Evolutionary conservation across 2,888 invertebrate species (phyloP).

Genomic region (Oscheius sp.): DNA sequence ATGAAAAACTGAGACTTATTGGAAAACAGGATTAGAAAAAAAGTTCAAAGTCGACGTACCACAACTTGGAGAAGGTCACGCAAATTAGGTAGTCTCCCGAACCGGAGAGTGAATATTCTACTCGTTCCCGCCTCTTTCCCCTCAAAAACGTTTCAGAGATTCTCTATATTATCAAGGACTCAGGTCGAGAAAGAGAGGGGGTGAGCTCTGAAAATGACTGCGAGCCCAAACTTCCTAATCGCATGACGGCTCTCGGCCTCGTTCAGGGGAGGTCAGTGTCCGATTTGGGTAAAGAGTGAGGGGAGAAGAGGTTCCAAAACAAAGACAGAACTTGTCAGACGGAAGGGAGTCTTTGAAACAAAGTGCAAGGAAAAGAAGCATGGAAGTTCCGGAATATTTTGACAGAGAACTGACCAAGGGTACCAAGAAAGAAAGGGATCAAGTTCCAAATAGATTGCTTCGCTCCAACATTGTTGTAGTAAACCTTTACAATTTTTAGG

Average conservation of each 20-base stretch:
- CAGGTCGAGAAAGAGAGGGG: not conserved
- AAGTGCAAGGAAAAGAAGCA: not conserved
- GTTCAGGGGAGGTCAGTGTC: not conserved
- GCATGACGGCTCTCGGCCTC: not conserved
- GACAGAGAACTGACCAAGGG: not conserved
- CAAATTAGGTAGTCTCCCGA: too few relatives aligned
- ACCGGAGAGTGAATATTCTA: too few relatives aligned
- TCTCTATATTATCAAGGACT: too few relatives aligned
- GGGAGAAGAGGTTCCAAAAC: constrained; percentile 4
- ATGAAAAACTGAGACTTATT: too few relatives aligned
- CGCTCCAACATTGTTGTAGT: too few relatives aligned
- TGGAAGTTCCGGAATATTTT: not conserved
- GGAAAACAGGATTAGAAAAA: too few relatives aligned
- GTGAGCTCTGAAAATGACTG: constrained; percentile 13
- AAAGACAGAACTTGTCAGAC: not conserved
- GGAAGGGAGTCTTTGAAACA: not conserved
- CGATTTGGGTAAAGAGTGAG: not conserved
- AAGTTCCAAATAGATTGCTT: not conserved
- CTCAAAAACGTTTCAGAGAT: too few relatives aligned
- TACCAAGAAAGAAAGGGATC: not conserved
- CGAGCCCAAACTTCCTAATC: constrained; percentile 32
- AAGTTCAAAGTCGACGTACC: too few relatives aligned
- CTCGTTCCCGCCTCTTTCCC: too few relatives aligned
- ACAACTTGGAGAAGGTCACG: too few relatives aligned
- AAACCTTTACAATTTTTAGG: too few relatives aligned